Conservation (phyloP, 2,797 vertebrate genomes). For the Sardinella longiceps region DNA sequence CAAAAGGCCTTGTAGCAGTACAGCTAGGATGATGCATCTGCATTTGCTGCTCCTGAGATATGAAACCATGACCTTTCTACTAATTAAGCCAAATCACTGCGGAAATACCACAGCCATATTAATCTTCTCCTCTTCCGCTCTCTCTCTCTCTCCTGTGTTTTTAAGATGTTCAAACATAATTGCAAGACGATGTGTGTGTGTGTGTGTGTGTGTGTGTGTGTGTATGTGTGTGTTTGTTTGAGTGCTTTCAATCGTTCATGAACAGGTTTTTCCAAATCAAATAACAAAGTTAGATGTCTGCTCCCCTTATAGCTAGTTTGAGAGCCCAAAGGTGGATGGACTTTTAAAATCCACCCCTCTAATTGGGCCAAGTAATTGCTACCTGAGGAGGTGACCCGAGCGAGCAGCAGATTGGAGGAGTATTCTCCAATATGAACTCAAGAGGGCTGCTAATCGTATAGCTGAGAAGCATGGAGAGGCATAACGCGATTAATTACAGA, state of each 20-base stretch:
- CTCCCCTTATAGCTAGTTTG: not conserved
- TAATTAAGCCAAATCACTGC: not conserved
- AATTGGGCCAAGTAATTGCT: constrained; percentile 21
- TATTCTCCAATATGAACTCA: not conserved
- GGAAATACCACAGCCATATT: not conserved
- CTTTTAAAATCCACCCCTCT: too few relatives aligned
- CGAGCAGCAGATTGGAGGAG: constrained; percentile 3
- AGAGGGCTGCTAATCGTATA: not conserved
- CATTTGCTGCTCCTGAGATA: not conserved
- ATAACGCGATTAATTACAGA: constrained; percentile 1
- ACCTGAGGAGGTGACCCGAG: constrained; percentile 33
- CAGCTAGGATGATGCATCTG: not conserved
- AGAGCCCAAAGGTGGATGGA: not conserved
- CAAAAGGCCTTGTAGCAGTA: constrained; percentile 15
- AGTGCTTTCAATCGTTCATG: not conserved
- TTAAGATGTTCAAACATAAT: not conserved
- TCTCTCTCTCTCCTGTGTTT: not conserved
- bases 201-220: not conserved
- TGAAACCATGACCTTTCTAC: not conserved
- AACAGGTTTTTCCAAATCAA: not conserved
- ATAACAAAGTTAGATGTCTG: not conserved
- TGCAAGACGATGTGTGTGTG: not conserved
- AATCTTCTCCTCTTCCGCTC: not conserved
- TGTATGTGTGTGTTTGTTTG: not conserved
- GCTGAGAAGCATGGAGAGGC: not conserved